Percentiles rank a stretch among this genome's conserved stretches.
Conservation (phyloP, 1,140 invertebrate species). For the Sesamia nonagrioides region DNA sequence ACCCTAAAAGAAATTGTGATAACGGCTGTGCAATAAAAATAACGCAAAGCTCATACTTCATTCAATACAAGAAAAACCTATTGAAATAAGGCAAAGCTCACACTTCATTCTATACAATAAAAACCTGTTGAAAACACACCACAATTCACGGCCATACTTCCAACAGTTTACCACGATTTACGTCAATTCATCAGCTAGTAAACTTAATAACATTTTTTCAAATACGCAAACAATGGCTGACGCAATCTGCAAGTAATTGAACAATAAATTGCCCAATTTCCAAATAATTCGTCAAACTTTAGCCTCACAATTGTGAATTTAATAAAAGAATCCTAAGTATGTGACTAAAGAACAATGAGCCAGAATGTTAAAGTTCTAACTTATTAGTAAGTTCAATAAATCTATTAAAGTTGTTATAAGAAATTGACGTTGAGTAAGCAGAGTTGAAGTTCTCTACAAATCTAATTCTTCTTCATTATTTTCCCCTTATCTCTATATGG, state of each 20-base stretch:
- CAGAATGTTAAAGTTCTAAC: slow-evolving; percentile 3
- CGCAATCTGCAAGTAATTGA: slow-evolving; percentile 22
- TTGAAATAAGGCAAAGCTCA: too few relatives aligned
- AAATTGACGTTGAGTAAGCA: neutral
- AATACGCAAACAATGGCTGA: slow-evolving; percentile 23
- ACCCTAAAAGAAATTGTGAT: too few relatives aligned
- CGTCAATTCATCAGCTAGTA: slow-evolving; percentile 5
- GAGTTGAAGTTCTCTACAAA: too few relatives aligned
- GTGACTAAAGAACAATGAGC: slow-evolving; percentile 8
- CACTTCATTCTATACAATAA: neutral
- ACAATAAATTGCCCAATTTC: slow-evolving; percentile 37
- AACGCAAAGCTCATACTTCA: too few relatives aligned
- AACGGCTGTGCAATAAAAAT: too few relatives aligned
- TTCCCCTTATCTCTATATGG: too few relatives aligned
- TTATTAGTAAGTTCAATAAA: slow-evolving; percentile 26
- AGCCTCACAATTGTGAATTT: slow-evolving; percentile 27
- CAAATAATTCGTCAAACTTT: slow-evolving; percentile 11
- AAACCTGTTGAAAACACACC: neutral
- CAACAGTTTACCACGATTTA: neutral
- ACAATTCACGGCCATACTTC: slow-evolving; percentile 11
- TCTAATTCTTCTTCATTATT: too few relatives aligned
- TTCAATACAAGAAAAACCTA: too few relatives aligned
- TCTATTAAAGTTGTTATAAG: slow-evolving; percentile 17
- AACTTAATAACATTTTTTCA: slow-evolving; percentile 32
- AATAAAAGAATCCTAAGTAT: slow-evolving; percentile 15